Base-by-base conservation (phyloP, 2,888 invertebrate genomes). In the Gastracanthus pulcherrimus region DNA sequence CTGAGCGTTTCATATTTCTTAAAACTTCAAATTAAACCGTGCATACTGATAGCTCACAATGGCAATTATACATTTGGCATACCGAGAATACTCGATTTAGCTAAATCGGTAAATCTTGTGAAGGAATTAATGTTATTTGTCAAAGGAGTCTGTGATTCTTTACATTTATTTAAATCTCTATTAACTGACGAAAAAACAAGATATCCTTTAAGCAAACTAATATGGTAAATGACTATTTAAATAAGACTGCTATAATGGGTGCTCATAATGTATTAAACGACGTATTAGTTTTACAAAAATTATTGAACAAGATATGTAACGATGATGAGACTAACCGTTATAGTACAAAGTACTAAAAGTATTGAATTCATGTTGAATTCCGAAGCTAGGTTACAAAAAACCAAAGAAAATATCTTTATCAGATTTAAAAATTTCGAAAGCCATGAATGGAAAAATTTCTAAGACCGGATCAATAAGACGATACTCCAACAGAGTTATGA, bases 1-100 rank as follows among this genome's bases (percentile, higher is more conserved):
- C 77, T 41, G 31, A 26, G 81, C 45, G 23, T 76, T 60, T 34
- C 77, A 38, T 66, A 41, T 55, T 74, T 67, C 34, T 67, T 66
- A 26, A 67, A 80, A 75, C 31, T 19, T 67, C 34, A 23, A 3
- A 26, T 26, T 2, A 60, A 60, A 60, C 2, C 60, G 26, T 31
- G 60, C 16, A 31, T 76, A 19, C 23, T 76, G 13, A 16, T 58
- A 60, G 76, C 60, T 19, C 76, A 76, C 29, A 69, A 76, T 69
- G 69, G 41, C 16, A 11, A 58, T n/a, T n/a, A n/a, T 38, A 76
- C 19, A 19, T 76, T 76, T 55, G 67, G 41, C 41, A 31, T 29
- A n/a, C 41, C 60, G 1, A 70, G 62, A 71, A 60, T 78, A 16
- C 31, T 26, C 4, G 16, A 26, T 60, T 71, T 51, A 51, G 55